Base-by-base conservation (phyloP, 2,113 vertebrate genomes). In the Phrynosoma blainvillii region DNA sequence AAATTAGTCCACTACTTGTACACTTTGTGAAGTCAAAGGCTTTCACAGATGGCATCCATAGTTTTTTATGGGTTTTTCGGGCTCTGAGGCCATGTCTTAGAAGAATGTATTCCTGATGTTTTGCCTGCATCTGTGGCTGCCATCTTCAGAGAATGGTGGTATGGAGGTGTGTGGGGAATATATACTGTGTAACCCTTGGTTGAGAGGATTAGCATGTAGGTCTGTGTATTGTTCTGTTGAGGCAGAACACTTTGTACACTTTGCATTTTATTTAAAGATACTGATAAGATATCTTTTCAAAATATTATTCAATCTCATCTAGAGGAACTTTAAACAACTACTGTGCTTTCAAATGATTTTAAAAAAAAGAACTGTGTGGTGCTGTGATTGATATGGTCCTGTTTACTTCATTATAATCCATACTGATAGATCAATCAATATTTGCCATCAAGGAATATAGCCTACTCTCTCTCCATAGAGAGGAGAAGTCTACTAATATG, bases 401-500 rank as follows among this genome's bases (percentile, higher is more conserved):
- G 4, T 54, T 92, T 84, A 79, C 71, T 52, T 91, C 16, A 27
- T 27, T 65, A 3, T 54, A 25, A 32, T 59, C 68, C 78, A 82
- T 92, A 82, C n/a, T 30, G 20, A 80, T 71, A 79, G 20, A 2
- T 79, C n/a, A 14, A 88, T 87, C 47, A 83, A 14, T 1, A 42
- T 88, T 71, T 75, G 88, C 18, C 1, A 86, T 42, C 3, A 84
- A 21, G 59, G 84, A 66, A 81, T 89, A 80, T 82, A 16, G 86
- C 77, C 82, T 2, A 1, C 1, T 62, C 1, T 75, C 42, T 90
- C 66, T 8, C 20, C 59, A 62, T 4, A 47, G 14, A 79, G 40
- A 40, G 73, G 87, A 79, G 4, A 76, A 0, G 14, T 27, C 6
- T 59, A 76, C 88, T 91, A 80, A 59, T 76, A 30, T 86, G 70